phyloP scores from a whole-genome alignment of 2,888 invertebrate genomes.

The Drosophila anceps region DNA sequence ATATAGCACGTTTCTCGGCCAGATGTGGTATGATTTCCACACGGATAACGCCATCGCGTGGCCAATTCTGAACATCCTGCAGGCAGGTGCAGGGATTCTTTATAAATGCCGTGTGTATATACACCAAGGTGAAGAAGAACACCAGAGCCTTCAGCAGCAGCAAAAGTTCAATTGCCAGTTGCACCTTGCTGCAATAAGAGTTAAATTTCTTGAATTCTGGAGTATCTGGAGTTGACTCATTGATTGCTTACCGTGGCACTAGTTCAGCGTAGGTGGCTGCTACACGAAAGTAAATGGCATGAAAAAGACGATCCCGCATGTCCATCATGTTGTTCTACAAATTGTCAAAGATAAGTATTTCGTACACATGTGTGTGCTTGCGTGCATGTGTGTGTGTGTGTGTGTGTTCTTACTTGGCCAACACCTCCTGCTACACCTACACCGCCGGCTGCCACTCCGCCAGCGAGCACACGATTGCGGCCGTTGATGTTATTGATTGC shows the following conservation, averaged over 20 bases:
- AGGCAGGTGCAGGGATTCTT: conserved; percentile 97
- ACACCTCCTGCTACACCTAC: conserved; percentile 38
- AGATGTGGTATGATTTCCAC: conserved; percentile 84
- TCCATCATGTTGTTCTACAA: conserved; percentile 91
- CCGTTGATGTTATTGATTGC: conserved; percentile 79
- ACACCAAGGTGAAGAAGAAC: conserved; percentile 95
- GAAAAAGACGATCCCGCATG: conserved; percentile 96
- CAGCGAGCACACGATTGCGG: conserved; percentile 74
- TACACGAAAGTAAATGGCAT: conserved; percentile 96
- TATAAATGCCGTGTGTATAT: conserved; percentile 97
- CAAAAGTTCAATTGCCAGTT: conserved; percentile 81
- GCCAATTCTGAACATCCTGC: conserved; percentile 96
- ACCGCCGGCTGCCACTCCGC: conserved; percentile 41
- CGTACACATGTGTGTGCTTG: neutral
- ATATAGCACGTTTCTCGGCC: conserved; percentile 74
- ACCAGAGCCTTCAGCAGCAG: conserved; percentile 89
- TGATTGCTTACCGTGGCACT: conserved; percentile 90
- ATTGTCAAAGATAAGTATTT: conserved; percentile 35
- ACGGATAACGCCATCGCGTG: conserved; percentile 94
- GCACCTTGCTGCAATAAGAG: conserved; percentile 72
- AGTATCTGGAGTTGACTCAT: neutral
- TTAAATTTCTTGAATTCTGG: no score
- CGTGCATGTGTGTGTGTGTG: neutral
- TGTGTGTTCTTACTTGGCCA: conserved; percentile 55
- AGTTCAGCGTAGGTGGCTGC: conserved; percentile 96